These are phyloP conservation scores for Batillaria attramentaria DNA, from an alignment of 1,140 invertebrate species.

Conservation along the genomic window DNA sequence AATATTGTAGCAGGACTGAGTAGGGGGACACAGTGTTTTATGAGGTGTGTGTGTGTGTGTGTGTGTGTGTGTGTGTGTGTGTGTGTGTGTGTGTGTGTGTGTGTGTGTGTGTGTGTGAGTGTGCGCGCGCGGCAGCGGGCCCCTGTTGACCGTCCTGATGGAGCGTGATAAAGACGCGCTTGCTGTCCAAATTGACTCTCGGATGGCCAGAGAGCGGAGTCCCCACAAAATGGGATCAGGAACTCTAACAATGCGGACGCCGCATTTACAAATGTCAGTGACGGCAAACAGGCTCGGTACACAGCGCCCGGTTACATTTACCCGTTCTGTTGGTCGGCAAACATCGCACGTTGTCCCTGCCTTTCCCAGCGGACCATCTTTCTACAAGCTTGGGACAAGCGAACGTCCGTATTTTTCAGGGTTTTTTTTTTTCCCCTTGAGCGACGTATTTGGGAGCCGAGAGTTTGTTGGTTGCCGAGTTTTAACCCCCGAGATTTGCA, in stretches of 20 bases:
- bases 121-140: neutral
- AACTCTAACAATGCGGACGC: constrained; percentile 7
- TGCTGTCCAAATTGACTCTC: constrained; percentile 9
- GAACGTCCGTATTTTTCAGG: neutral
- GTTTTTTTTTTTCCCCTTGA: neutral
- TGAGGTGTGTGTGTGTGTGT: neutral
- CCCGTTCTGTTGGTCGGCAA: constrained; percentile 18
- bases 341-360: constrained; percentile 9
- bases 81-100: neutral
- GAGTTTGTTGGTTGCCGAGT: neutral
- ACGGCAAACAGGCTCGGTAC: constrained; percentile 13
- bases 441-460: too few species aligned
- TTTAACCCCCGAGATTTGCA: constrained; percentile 2
- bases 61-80: neutral
- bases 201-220: neutral
- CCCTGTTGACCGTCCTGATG: neutral
- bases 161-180: neutral
- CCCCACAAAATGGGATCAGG: neutral
- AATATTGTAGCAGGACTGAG: too few species aligned
- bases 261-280: constrained; percentile 16
- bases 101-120: neutral
- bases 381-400: neutral
- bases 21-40: too few species aligned
- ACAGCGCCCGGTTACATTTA: constrained; percentile 12
- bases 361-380: neutral